Evolutionary conservation across 2,888 invertebrate genomes (phyloP).

Genomic region (Eilema sororculum): DNA sequence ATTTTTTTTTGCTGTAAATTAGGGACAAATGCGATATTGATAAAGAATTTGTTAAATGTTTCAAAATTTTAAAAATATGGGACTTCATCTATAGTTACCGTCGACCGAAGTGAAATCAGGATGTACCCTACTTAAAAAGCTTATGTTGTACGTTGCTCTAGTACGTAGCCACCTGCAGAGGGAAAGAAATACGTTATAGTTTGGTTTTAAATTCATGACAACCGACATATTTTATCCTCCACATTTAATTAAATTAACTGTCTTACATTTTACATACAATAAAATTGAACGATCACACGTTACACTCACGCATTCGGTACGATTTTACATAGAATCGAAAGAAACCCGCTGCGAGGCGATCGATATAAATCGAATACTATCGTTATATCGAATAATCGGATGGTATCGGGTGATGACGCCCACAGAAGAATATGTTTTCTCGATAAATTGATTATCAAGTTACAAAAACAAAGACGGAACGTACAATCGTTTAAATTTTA

Average conservation of each 20-base stretch:
- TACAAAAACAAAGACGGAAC: conserved; percentile 77
- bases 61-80: too few species aligned
- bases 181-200: background rate
- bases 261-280: conserved; percentile 7
- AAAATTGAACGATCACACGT: conserved; percentile 14
- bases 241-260: conserved; percentile 11
- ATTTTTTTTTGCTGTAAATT: too few species aligned
- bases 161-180: background rate
- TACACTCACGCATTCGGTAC: conserved; percentile 15
- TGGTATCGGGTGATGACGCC: conserved; percentile 63
- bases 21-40: too few species aligned
- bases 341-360: conserved; percentile 46
- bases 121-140: too few species aligned
- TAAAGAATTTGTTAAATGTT: too few species aligned
- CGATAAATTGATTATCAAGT: conserved; percentile 79
- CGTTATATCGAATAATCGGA: conserved; percentile 29
- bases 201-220: conserved; percentile 5
- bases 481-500: conserved; percentile 56
- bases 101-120: too few species aligned
- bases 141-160: background rate
- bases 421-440: conserved; percentile 65
- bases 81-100: too few species aligned
- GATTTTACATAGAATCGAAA: conserved; percentile 44
- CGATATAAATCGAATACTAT: conserved; percentile 50
- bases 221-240: background rate